Percentiles rank a stretch among this genome's conserved stretches.
These are phyloP conservation scores for Antigone vipio DNA, from an alignment of 2,113 vertebrate species.

Conservation along the genomic window DNA sequence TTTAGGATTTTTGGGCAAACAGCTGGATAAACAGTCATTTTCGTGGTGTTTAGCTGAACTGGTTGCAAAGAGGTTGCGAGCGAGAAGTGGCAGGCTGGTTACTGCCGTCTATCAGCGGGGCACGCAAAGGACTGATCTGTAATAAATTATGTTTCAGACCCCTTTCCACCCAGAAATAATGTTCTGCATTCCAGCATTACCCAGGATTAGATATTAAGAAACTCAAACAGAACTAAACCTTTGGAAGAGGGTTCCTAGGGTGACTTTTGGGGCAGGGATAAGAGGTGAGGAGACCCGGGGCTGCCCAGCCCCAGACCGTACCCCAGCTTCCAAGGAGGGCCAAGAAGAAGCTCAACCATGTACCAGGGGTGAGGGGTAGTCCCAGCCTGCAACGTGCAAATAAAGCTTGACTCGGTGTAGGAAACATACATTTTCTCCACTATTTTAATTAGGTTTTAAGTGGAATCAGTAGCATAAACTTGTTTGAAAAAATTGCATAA, in stretches of 20 bases:
- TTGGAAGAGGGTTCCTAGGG: neutral
- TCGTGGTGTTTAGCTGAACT: neutral
- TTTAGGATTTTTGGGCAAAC: neutral
- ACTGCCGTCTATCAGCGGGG: neutral
- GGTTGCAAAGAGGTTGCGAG: neutral
- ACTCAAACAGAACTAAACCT: neutral
- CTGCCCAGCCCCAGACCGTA: neutral
- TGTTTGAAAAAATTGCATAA: conserved; percentile 43
- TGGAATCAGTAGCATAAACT: conserved; percentile 2
- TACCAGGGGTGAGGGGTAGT: neutral
- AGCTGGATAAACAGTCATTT: neutral
- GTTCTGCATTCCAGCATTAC: neutral
- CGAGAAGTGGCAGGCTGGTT: neutral
- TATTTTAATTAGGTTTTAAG: conserved; percentile 21
- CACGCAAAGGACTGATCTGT: neutral
- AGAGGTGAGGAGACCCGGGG: neutral
- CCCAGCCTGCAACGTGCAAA: neutral
- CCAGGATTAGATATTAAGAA: neutral
- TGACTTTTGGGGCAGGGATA: neutral
- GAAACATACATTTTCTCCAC: neutral
- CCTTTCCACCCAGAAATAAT: neutral
- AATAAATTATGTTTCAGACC: neutral
- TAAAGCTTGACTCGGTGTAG: neutral
- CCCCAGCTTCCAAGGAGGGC: neutral
- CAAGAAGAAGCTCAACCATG: neutral